Percentiles rank a stretch among this genome's conserved stretches.
These are phyloP conservation scores for Pollenia labialis DNA, from an alignment of 2,888 invertebrate species.

Conservation along the genomic window DNA sequence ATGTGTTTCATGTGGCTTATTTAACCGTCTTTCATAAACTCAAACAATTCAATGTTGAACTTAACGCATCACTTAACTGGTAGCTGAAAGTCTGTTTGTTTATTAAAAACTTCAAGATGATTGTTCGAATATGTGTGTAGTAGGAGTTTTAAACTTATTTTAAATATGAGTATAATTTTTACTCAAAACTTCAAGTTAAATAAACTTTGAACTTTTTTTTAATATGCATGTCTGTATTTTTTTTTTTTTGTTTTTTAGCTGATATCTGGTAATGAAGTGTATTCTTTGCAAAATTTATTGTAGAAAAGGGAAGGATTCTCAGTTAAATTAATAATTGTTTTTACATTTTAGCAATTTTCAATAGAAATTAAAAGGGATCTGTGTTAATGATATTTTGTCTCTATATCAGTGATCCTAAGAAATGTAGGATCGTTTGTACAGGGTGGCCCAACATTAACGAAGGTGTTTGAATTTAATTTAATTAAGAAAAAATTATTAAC, in stretches of 20 bases:
- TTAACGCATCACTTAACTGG: slow-evolving; percentile 42
- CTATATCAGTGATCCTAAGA: no score
- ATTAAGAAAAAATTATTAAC: no score
- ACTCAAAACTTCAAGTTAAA: slow-evolving; percentile 45
- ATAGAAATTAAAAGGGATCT: no score
- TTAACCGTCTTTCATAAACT: slow-evolving; percentile 37
- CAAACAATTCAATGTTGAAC: slow-evolving; percentile 44
- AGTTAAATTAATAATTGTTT: background rate
- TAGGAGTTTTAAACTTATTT: slow-evolving; percentile 40
- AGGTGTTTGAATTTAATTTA: no score
- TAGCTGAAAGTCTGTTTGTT: slow-evolving; percentile 5
- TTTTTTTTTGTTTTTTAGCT: slow-evolving; percentile 16
- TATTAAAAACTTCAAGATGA: slow-evolving; percentile 40
- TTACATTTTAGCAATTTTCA: no score
- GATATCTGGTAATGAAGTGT: slow-evolving; percentile 56
- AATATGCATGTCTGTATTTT: slow-evolving; percentile 3
- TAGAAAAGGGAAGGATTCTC: slow-evolving; percentile 10
- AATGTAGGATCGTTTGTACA: no score
- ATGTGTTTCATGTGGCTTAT: slow-evolving; percentile 10
- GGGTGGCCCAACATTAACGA: no score
- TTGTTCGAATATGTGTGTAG: background rate
- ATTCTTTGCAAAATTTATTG: slow-evolving; percentile 26
- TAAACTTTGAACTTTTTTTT: slow-evolving; percentile 51
- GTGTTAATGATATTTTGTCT: no score
- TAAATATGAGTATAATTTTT: slow-evolving; percentile 41